These are phyloP conservation scores for Rhabdophis nuchalis DNA, from an alignment of 2,797 vertebrate genomes.

Conservation along the genomic window DNA sequence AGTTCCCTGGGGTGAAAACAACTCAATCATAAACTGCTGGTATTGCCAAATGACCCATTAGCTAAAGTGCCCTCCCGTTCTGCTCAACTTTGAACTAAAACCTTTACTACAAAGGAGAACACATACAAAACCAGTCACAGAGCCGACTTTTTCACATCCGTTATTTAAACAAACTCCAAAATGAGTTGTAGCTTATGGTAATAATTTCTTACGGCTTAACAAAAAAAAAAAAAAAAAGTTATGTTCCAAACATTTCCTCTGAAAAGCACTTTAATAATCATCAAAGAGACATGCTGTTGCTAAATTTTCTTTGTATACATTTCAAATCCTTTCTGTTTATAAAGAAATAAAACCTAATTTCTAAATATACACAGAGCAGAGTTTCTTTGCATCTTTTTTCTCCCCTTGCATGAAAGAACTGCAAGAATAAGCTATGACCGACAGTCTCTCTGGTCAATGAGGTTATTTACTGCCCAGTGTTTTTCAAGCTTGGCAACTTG, in stretches of 20 bases:
- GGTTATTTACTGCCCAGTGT: background rate
- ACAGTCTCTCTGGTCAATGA: background rate
- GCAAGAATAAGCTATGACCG: background rate
- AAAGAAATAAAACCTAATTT: constrained; percentile 24
- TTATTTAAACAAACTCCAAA: background rate
- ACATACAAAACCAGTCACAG: accelerated
- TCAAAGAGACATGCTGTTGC: constrained; percentile 35
- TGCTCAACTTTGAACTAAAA: background rate
- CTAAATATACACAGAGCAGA: constrained; percentile 42
- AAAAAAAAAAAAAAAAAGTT: background rate
- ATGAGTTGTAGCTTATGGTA: background rate
- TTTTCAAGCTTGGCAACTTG: no score
- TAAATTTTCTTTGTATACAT: background rate
- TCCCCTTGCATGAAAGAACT: background rate
- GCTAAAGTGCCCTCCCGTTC: background rate
- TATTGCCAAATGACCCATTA: background rate
- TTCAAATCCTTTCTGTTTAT: constrained; percentile 37
- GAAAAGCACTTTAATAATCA: constrained; percentile 15
- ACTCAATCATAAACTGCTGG: background rate
- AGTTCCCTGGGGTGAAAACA: background rate
- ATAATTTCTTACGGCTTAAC: background rate
- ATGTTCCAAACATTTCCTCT: constrained; percentile 11
- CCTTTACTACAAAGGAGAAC: background rate
- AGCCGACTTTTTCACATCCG: background rate
- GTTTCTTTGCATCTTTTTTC: background rate